Conservation (phyloP, 1,140 invertebrate species). For the Microvelia longipes region DNA sequence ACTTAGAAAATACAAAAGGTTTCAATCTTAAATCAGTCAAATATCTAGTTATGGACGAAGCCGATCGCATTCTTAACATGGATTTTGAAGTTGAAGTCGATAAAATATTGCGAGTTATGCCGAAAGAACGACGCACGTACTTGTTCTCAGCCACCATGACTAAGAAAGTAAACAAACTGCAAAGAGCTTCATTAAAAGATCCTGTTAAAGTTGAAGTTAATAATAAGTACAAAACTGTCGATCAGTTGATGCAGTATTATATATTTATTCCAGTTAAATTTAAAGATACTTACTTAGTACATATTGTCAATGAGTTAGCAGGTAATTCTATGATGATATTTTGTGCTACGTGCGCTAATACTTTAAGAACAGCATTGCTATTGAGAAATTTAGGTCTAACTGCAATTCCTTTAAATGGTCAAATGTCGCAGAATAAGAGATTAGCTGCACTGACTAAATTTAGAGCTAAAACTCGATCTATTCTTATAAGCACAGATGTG, state of each 20-base stretch:
- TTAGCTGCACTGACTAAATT: slow-evolving; percentile 85
- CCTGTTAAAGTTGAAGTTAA: slow-evolving; percentile 93
- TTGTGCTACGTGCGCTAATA: slow-evolving; percentile 84
- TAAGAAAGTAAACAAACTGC: slow-evolving; percentile 91
- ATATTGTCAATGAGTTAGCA: slow-evolving; percentile 87
- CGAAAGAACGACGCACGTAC: slow-evolving; percentile 68
- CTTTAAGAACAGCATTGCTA: slow-evolving; percentile 72
- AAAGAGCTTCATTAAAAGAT: slow-evolving; percentile 79
- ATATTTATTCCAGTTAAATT: slow-evolving; percentile 91
- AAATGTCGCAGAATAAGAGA: slow-evolving; percentile 90
- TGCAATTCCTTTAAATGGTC: slow-evolving; percentile 90
- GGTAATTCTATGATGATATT: slow-evolving; percentile 97
- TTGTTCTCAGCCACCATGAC: slow-evolving; percentile 98
- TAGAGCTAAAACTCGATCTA: slow-evolving; percentile 68
- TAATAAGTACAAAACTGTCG: slow-evolving; percentile 94
- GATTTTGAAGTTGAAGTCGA: slow-evolving; percentile 93
- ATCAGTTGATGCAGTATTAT: slow-evolving; percentile 89
- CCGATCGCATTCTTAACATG: slow-evolving; percentile 88
- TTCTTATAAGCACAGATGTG: slow-evolving; percentile 93
- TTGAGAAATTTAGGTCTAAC: slow-evolving; percentile 74
- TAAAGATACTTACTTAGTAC: slow-evolving; percentile 94
- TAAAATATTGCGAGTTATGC: slow-evolving; percentile 86
- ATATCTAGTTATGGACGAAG: slow-evolving; percentile 90
- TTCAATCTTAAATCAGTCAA: slow-evolving; percentile 78
- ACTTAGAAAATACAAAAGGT: slow-evolving; percentile 73